A percentile compares a stretch with the other conserved stretches of the same genome.
Evolutionary conservation across 1,140 invertebrate species (phyloP).

Genomic region (Probaryconus sp.): DNA sequence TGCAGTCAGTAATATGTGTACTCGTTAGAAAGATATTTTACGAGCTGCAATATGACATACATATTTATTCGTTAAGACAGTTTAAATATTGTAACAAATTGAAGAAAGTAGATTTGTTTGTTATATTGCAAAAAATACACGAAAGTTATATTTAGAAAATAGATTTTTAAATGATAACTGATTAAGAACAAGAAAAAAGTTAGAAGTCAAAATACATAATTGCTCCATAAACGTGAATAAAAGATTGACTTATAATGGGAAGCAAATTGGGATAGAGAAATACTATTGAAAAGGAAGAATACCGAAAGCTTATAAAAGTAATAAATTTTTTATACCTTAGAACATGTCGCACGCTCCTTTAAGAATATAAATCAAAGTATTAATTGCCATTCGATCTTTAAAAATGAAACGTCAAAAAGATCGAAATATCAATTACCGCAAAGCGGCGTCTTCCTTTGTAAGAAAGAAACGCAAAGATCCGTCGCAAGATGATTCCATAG

Average conservation of each 20-base stretch:
- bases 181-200: constrained; percentile 9
- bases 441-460: constrained; percentile 46
- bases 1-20: constrained; percentile 26
- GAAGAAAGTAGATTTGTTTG: too few species aligned
- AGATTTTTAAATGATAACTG: constrained; percentile 6
- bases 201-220: constrained; percentile 23
- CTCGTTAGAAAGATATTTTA: constrained; percentile 40
- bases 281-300: not conserved
- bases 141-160: constrained; percentile 15
- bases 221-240: constrained; percentile 10
- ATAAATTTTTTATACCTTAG: constrained; percentile 10
- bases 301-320: not conserved
- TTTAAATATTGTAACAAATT: too few species aligned
- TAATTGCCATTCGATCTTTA: constrained; percentile 51
- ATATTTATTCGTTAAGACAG: constrained; percentile 39
- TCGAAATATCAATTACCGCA: constrained; percentile 52
- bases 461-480: constrained; percentile 26
- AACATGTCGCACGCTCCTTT: constrained; percentile 8
- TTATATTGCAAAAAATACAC: too few species aligned
- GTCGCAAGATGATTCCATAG: constrained; percentile 17
- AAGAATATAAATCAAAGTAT: constrained; percentile 43
- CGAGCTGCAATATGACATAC: constrained; percentile 12
- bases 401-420: constrained; percentile 43
- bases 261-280: too few species aligned
- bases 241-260: not conserved